Evolutionary conservation across 1,140 invertebrate genomes (phyloP).

Genomic region (Elysia chlorotica): DNA sequence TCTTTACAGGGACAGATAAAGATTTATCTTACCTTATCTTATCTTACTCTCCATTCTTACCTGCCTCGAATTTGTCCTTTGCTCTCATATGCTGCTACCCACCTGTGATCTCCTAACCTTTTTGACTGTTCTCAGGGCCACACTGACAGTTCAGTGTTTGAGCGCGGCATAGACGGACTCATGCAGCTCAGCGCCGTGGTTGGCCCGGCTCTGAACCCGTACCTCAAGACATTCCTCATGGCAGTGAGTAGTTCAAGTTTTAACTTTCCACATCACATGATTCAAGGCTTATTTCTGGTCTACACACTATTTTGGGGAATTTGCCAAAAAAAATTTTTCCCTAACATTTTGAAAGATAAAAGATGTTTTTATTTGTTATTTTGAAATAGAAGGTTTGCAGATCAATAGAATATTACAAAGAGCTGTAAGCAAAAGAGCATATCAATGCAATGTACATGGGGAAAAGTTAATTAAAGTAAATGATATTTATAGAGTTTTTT

Average conservation of each 20-base stretch:
- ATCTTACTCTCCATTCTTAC: neutral
- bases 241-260: constrained; percentile 42
- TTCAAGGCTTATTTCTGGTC: neutral
- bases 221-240: constrained; percentile 57
- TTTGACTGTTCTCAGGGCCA: constrained; percentile 41
- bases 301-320: too few species aligned
- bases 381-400: neutral
- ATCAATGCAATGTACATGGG: too few species aligned
- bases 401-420: too few species aligned
- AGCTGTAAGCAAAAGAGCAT: too few species aligned
- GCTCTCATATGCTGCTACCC: neutral
- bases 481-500: too few species aligned
- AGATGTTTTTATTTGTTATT: neutral
- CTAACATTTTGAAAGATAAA: neutral
- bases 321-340: too few species aligned
- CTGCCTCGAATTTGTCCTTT: neutral
- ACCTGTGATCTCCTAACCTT: neutral
- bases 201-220: constrained; percentile 53
- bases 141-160: constrained; percentile 51
- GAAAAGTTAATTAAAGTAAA: too few species aligned
- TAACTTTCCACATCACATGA: neutral
- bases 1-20: neutral
- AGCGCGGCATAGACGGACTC: constrained; percentile 51
- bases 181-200: constrained; percentile 54
- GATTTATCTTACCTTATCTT: too few species aligned